These are phyloP conservation scores for Mustela lutreola DNA, from an alignment of 2,113 vertebrate genomes.

Conservation along the genomic window DNA sequence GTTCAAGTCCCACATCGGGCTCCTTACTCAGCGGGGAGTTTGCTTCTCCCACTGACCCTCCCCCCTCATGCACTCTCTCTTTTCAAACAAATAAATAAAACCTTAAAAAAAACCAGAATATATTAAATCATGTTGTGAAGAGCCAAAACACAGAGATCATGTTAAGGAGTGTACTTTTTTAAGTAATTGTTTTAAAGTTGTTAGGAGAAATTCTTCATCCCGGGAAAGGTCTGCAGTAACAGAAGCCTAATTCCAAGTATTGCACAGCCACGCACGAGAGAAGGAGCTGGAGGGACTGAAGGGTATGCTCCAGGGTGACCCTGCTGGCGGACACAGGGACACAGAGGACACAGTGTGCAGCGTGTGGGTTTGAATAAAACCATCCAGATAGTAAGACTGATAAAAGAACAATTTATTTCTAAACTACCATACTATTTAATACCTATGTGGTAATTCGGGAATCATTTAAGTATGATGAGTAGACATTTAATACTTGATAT, in stretches of 20 bases:
- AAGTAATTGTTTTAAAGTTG: background rate
- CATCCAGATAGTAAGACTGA: background rate
- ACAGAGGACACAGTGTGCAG: background rate
- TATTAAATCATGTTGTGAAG: background rate
- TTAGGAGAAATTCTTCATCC: background rate
- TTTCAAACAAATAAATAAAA: too few species aligned
- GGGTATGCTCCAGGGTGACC: background rate
- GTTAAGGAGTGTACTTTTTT: background rate
- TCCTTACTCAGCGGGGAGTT: too few species aligned
- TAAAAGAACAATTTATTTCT: background rate
- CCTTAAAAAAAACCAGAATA: too few species aligned
- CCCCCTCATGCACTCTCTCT: too few species aligned
- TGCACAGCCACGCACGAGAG: background rate
- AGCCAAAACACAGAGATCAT: background rate
- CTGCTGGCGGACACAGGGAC: background rate
- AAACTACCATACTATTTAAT: background rate
- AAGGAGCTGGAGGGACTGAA: fast-evolving
- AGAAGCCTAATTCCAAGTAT: background rate
- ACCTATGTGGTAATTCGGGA: background rate
- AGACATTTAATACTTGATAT: background rate
- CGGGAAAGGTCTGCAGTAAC: background rate
- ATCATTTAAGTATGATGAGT: background rate
- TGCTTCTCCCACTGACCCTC: too few species aligned
- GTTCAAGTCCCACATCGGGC: too few species aligned
- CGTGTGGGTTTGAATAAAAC: background rate